Evolutionary conservation across 2,797 vertebrate species (phyloP).

Genomic region (Sebastes steindachneri): DNA sequence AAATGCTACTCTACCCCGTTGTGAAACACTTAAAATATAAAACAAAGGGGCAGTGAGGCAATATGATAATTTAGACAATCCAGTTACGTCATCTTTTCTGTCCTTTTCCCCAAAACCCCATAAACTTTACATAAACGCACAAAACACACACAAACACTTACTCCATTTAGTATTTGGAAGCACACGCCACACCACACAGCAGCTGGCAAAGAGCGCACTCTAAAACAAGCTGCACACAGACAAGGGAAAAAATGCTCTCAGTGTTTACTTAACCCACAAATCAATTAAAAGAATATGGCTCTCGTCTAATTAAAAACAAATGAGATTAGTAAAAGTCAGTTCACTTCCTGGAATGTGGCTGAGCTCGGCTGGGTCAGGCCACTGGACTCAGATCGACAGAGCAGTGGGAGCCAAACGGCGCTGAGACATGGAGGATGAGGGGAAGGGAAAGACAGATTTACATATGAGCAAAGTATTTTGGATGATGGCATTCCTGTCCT

Average conservation of each 20-base stretch:
- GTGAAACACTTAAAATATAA: neutral
- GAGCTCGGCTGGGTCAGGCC: conserved; percentile 9
- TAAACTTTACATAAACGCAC: neutral
- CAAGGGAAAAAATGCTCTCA: conserved; percentile 11
- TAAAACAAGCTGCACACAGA: neutral
- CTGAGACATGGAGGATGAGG: neutral
- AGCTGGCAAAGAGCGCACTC: neutral
- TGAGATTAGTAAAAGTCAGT: conserved; percentile 39
- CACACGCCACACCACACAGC: conserved; percentile 1
- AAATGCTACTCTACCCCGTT: neutral
- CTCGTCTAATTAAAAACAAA: conserved; percentile 69
- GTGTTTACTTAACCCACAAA: conserved; percentile 57
- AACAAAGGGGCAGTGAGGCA: neutral
- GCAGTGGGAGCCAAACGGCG: neutral
- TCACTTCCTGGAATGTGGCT: conserved; percentile 55
- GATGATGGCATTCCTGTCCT: neutral
- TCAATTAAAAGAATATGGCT: conserved; percentile 59
- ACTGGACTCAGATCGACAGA: neutral
- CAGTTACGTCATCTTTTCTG: neutral
- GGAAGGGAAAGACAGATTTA: neutral
- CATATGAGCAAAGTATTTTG: neutral
- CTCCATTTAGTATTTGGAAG: neutral
- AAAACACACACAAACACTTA: neutral
- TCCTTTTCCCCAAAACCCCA: neutral
- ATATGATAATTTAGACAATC: neutral